Percentiles rank a stretch among this genome's conserved stretches.
These are phyloP conservation scores for Coreius guichenoti DNA, from an alignment of 2,797 vertebrate genomes.

Conservation along the genomic window DNA sequence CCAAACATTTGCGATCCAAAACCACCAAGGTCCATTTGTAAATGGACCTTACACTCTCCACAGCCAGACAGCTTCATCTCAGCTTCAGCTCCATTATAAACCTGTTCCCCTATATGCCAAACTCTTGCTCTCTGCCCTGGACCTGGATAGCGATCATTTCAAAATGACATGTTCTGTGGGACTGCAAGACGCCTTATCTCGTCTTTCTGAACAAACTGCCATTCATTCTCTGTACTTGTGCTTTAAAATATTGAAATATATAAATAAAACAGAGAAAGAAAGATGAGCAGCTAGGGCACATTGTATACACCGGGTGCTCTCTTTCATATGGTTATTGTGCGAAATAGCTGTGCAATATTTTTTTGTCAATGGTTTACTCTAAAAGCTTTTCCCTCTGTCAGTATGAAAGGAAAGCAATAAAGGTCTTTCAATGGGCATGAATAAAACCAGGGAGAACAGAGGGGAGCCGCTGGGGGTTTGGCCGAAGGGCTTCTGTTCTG, in stretches of 20 bases:
- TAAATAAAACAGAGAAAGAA: constrained; percentile 56
- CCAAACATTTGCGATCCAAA: neutral
- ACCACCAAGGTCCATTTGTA: neutral
- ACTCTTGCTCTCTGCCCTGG: constrained; percentile 58
- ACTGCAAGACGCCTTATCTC: constrained; percentile 79
- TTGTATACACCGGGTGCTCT: constrained; percentile 82
- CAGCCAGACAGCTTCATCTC: neutral
- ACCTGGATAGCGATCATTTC: constrained; percentile 88
- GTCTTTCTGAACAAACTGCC: constrained; percentile 61
- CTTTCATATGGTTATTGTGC: constrained; percentile 83
- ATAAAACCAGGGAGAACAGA: constrained; percentile 71
- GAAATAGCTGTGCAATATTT: constrained; percentile 94
- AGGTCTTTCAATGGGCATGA: constrained; percentile 92
- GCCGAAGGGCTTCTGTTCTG: constrained; percentile 93
- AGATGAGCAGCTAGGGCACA: constrained; percentile 64
- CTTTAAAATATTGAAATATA: constrained; percentile 84
- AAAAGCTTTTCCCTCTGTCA: constrained; percentile 94
- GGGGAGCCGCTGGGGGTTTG: constrained; percentile 91
- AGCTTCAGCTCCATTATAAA: constrained; percentile 26
- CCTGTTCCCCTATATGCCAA: constrained; percentile 63
- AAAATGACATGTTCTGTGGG: constrained; percentile 92
- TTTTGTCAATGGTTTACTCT: constrained; percentile 96
- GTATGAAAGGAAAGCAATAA: constrained; percentile 98
- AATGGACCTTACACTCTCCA: neutral
- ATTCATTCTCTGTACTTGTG: constrained; percentile 85